A percentile compares a stretch with the other conserved stretches of the same genome.
Evolutionary conservation across 2,888 invertebrate genomes (phyloP).

Genomic region (Eledona agricola): DNA sequence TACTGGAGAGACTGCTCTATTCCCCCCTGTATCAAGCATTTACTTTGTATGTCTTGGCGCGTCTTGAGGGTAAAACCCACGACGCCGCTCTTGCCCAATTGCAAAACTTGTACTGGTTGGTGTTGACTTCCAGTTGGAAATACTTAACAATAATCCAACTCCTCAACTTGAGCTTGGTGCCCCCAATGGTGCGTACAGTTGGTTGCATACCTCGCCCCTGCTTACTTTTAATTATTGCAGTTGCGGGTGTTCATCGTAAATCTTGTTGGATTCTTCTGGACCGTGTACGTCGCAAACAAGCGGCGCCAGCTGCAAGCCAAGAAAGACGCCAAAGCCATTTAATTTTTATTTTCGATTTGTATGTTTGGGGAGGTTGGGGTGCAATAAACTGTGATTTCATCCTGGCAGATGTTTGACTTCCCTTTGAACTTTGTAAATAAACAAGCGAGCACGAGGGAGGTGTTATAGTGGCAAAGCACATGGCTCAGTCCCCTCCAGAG

Average conservation of each 20-base stretch:
- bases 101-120: slow-evolving; percentile 70
- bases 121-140: slow-evolving; percentile 78
- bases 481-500: slow-evolving; percentile 23
- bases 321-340: slow-evolving; percentile 21
- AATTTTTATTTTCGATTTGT: too few species aligned
- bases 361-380: too few species aligned
- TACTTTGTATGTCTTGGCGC: slow-evolving; percentile 75
- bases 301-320: slow-evolving; percentile 65
- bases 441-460: slow-evolving; percentile 10
- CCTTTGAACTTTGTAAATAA: not conserved
- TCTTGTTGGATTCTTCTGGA: slow-evolving; percentile 82
- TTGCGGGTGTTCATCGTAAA: slow-evolving; percentile 78
- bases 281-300: slow-evolving; percentile 76
- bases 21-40: slow-evolving; percentile 76
- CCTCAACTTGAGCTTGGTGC: slow-evolving; percentile 78
- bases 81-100: slow-evolving; percentile 71
- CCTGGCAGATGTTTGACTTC: too few species aligned
- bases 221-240: slow-evolving; percentile 59
- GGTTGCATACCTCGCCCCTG: slow-evolving; percentile 21
- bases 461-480: slow-evolving; percentile 22
- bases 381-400: too few species aligned
- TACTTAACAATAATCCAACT: slow-evolving; percentile 79
- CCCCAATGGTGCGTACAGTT: slow-evolving; percentile 71
- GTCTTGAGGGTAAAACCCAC: slow-evolving; percentile 81
- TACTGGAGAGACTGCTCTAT: slow-evolving; percentile 77